Base-by-base conservation (phyloP, 2,113 vertebrate genomes). In the Syrmaticus mikado region DNA sequence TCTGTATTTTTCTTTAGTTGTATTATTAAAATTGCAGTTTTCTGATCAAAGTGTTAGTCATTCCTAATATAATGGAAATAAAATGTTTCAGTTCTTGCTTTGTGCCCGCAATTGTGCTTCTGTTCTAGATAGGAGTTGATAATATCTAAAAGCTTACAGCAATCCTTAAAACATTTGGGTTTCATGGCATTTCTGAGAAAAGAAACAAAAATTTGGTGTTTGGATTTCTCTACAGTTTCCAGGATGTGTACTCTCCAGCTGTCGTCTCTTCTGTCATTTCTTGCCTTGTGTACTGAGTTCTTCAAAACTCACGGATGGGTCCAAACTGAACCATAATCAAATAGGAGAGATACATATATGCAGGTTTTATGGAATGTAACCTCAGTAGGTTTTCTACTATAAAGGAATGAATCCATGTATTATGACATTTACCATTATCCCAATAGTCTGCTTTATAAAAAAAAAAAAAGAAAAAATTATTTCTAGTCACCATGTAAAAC, bases 341-440 rank as follows among this genome's bases (percentile, higher is more conserved):
- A 11, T 5, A 58, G 67, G n/a, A 78, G 53, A 76, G 13, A 17
- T 6, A 36, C 8, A 6, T 19, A 2, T 0, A 0, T 16, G 11
- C 13, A 79, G 81, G 40, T 73, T 90, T 79, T 76, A 30, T 79
- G 60, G 48, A 40, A 74, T 24, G 57, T 12, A n/a, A 20, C 41
- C 50, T 78, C 53, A 43, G 28, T 25, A 75, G 62, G 66, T 82
- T 92, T 80, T 45, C 74, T 74, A 6, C 64, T 52, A 10, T 10
- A 30, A 25, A 72, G 50, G 30, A 57, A 55, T 38, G 15, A 53
- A 28, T 61, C 61, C 25, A 6, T 79, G 13, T 70, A 87, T 87
- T 68, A 48, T 27, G 57, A 0, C 36, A 2, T 53, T n/a, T 40
- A 1, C 27, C 19, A 27, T 25, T 46, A 66, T 38, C 17, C 50